phyloP scores from a whole-genome alignment of 2,888 invertebrate genomes.

The Thumatha senex region DNA sequence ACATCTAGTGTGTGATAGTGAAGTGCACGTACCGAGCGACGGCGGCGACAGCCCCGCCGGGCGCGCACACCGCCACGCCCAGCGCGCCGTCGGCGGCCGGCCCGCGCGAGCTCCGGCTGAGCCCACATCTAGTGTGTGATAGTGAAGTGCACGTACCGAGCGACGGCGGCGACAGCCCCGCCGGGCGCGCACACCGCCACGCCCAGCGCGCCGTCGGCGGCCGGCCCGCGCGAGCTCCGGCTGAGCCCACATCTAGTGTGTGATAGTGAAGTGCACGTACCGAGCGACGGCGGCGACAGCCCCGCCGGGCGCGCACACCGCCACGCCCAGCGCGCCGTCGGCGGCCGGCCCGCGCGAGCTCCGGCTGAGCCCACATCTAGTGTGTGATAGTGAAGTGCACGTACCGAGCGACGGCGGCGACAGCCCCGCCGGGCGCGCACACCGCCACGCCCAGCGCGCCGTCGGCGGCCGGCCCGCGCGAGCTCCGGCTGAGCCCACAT shows the following conservation, averaged over 20 bases:
- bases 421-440: constrained; percentile 96
- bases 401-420: constrained; percentile 92
- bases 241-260: constrained; percentile 93
- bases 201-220: no score
- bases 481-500: constrained; percentile 95
- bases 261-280: constrained; percentile 15
- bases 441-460: constrained; percentile 98
- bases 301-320: constrained; percentile 96
- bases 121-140: no score
- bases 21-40: no score
- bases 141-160: no score
- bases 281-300: constrained; percentile 96
- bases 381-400: constrained; percentile 50
- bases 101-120: no score
- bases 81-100: no score
- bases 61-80: no score
- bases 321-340: constrained; percentile 98
- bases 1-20: no score
- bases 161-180: no score
- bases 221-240: no score
- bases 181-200: no score
- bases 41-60: no score
- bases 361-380: constrained; percentile 95
- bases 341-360: constrained; percentile 93
- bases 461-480: constrained; percentile 94